Evolutionary conservation across 2,113 vertebrate species (phyloP), one percentile per base, ranked within the genome.

Genomic region (Nothoprocta pentlandii): DNA sequence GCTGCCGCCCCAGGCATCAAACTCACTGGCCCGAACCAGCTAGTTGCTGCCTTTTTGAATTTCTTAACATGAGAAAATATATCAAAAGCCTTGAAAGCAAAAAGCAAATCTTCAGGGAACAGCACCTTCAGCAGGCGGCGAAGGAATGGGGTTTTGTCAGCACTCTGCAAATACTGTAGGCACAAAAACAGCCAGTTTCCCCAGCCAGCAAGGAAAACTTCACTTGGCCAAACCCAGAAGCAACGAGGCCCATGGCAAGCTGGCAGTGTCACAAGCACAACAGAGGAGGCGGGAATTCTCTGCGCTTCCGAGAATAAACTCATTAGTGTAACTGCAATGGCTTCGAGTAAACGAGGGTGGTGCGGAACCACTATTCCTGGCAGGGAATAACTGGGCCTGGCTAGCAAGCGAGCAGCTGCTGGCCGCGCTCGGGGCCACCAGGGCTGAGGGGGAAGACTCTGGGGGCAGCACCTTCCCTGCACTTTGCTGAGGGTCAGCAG

Each of bases 51-150:
- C 41, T 92, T 75, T 78, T 58, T 75, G 62, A 64, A 75, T 95
- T 78, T 88, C 94, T 79, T 75, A 75, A 70, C 30, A 74, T 17
- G 32, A 16, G 64, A 91, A 91, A 90, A 75, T 19, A 95, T 16
- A 88, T 90, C 88, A 97, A 92, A 94, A 83, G 83, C 69, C 34
- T 81, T 76, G 70, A 73, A 94, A 86, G 21, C 34, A 32, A 79
- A 92, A 81, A 88, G 26, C 0, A 0, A 66, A 83, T 77, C 91
- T 42, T 19, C 42, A n/a, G 77, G 67, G 63, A 96, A 21, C 77
- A 73, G 83, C 74, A 93, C 83, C 88, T 92, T 62, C 56, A 62
- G 85, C 58, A 73, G 77, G 41, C 11, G 47, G 58, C 54, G 3
- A 86, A 81, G 91, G 20, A 58, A 80, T 19, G n/a, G 12, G 4